Conservation (phyloP, 2,888 invertebrate genomes). For the Drosophila prolongata region DNA sequence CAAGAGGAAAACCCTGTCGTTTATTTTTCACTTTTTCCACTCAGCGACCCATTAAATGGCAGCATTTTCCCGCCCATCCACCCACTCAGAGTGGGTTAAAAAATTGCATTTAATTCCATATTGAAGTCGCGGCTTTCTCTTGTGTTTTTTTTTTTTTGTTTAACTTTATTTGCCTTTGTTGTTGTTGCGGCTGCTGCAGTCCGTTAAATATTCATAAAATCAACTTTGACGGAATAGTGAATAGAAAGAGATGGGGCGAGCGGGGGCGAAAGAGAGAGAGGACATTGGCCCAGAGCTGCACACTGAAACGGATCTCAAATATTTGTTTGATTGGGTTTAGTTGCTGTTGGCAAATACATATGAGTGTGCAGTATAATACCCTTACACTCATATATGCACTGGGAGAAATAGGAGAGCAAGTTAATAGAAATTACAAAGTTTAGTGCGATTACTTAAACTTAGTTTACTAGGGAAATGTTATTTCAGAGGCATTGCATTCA, state of each 20-base stretch:
- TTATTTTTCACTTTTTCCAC: constrained; percentile 69
- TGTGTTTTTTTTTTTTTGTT: constrained; percentile 2
- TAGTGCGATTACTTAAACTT: too few species aligned
- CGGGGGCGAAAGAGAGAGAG: constrained; percentile 2
- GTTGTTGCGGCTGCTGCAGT: constrained; percentile 35
- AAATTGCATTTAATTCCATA: constrained; percentile 57
- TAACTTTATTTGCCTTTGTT: constrained; percentile 12
- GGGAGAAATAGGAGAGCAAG: background rate
- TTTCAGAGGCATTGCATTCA: too few species aligned
- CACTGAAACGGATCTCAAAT: constrained; percentile 60
- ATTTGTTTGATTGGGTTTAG: constrained; percentile 64
- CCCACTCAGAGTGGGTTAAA: constrained; percentile 10
- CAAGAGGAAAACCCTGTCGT: constrained; percentile 8
- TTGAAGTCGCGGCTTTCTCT: constrained; percentile 27
- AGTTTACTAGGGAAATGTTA: too few species aligned
- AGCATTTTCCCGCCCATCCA: constrained; percentile 1
- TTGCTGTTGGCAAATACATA: constrained; percentile 40
- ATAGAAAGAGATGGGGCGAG: background rate
- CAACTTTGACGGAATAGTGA: constrained; percentile 28
- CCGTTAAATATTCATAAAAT: constrained; percentile 49
- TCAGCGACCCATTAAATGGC: constrained; percentile 61
- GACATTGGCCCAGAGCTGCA: constrained; percentile 47
- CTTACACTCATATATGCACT: constrained; percentile 3
- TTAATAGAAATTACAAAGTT: background rate
- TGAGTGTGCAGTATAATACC: constrained; percentile 23